Evolutionary conservation across 2,797 vertebrate genomes (phyloP), one percentile per base, ranked within the genome.

Genomic region (Anguilla pacifica): DNA sequence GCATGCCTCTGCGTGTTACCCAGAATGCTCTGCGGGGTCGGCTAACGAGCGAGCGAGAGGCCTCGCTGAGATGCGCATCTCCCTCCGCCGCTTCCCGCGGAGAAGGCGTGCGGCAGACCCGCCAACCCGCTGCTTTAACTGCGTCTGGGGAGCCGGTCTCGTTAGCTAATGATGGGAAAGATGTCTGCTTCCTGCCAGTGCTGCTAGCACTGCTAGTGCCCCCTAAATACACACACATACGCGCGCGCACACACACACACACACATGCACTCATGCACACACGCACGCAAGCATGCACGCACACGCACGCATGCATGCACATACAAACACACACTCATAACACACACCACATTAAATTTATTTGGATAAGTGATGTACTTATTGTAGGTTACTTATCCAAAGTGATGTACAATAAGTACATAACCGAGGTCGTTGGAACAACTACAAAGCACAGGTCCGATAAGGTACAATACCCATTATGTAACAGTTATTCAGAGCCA

Each of bases 91-190:
- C 43, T 53, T 51, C 86, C 17, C 17, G 11, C 19, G 49, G 7
- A 57, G 59, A 83, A 79, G 57, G 55, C 19, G 39, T 9, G 64
- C 11, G 51, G 31, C 82, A 72, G 82, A 43, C 6, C 9, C 19
- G n/a, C 46, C 2, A 10, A 19, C 22, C 6, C 82, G 19, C 39
- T 64, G 15, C 39, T 15, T 31, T 3, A 31, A 35, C 84, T 55
- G 57, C 84, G 84, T 82, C 49, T 31, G 11, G 19, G 31, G 59
- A 51, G 79, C 53, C 49, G 17, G 49, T 53, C 61, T 84, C 22
- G 82, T 72, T 72, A 87, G 79, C 61, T 87, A 87, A 87, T 87
- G 82, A 87, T 46, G 46, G 79, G 43, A 51, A 10, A 83, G n/a
- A 4, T 55, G 51, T 83, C 82, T 53, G 1, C 51, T 15, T 22